A percentile compares a stretch with the other conserved stretches of the same genome.
Conservation (phyloP, 1,140 invertebrate genomes). For the Anadara kagoshimensis region DNA sequence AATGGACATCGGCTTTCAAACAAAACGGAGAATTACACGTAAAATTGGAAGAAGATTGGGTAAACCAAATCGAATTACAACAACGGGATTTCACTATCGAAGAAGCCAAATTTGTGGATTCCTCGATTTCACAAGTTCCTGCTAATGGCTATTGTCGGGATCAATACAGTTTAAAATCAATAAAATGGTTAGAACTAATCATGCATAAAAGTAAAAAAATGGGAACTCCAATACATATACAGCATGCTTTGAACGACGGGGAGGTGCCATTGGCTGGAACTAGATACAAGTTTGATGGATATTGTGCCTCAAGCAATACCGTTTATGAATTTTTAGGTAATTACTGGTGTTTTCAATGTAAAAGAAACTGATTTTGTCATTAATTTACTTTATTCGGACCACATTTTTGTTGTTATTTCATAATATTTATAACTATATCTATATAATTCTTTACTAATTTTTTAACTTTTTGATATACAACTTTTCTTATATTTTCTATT, state of each 20-base stretch:
- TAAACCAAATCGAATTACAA: no score
- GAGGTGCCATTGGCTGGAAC: slow-evolving; percentile 21
- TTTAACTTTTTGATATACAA: no score
- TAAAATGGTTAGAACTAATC: slow-evolving; percentile 36
- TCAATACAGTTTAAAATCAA: slow-evolving; percentile 31
- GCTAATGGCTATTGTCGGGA: slow-evolving; percentile 24
- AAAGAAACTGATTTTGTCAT: no score
- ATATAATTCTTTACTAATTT: no score
- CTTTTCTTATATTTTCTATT: background rate
- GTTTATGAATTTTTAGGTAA: slow-evolving; percentile 36
- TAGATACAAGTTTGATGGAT: slow-evolving; percentile 30
- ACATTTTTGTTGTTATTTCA: no score
- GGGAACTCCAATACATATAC: slow-evolving; percentile 29
- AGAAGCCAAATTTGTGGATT: slow-evolving; percentile 8
- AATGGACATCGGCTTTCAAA: no score
- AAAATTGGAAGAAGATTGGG: no score
- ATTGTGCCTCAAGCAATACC: slow-evolving; percentile 1
- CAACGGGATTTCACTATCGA: slow-evolving; percentile 4
- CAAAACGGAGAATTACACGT: no score
- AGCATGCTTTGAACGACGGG: slow-evolving; percentile 18
- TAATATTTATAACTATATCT: no score
- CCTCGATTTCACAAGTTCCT: slow-evolving; percentile 30
- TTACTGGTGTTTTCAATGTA: no score
- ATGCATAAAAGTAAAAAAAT: slow-evolving; percentile 26
- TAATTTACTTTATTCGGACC: no score